Conservation (phyloP, 1,140 invertebrate genomes). For the Thaumatotibia leucotreta region DNA sequence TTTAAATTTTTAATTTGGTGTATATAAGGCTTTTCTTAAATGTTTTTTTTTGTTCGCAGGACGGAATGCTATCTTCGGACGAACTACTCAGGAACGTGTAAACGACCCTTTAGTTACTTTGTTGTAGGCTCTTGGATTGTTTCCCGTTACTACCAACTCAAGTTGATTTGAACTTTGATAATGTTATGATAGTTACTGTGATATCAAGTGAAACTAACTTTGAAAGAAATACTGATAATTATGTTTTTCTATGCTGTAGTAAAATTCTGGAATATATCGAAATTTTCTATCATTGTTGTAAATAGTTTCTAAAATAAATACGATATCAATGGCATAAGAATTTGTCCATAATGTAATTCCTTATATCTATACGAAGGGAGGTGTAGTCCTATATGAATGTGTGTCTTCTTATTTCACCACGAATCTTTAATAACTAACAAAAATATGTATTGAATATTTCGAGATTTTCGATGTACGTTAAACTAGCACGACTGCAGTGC, state of each 20-base stretch:
- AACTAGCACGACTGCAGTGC: neutral
- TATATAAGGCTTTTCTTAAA: neutral
- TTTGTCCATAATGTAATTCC: constrained; percentile 34
- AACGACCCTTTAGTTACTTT: constrained; percentile 40
- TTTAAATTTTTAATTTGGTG: too few relatives aligned
- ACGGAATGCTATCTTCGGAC: constrained; percentile 59
- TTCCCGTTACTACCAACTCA: constrained; percentile 30
- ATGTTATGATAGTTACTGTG: constrained; percentile 11
- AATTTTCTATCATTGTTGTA: constrained; percentile 29
- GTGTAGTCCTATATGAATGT: constrained; percentile 1
- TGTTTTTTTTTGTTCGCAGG: constrained; percentile 44
- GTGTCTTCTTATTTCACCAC: neutral
- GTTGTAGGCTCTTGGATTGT: constrained; percentile 33
- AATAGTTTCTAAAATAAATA: constrained; percentile 31
- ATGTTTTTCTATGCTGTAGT: neutral
- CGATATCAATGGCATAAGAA: constrained; percentile 32
- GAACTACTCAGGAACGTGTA: constrained; percentile 66
- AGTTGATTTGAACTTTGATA: neutral
- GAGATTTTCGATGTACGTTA: neutral
- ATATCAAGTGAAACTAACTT: constrained; percentile 5
- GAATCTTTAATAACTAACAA: neutral
- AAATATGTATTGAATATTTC: neutral
- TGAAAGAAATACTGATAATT: neutral
- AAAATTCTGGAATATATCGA: neutral
- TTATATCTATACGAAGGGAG: constrained; percentile 17